These are phyloP conservation scores for Sitophilus oryzae DNA, from an alignment of 1,140 invertebrate genomes.

Conservation along the genomic window DNA sequence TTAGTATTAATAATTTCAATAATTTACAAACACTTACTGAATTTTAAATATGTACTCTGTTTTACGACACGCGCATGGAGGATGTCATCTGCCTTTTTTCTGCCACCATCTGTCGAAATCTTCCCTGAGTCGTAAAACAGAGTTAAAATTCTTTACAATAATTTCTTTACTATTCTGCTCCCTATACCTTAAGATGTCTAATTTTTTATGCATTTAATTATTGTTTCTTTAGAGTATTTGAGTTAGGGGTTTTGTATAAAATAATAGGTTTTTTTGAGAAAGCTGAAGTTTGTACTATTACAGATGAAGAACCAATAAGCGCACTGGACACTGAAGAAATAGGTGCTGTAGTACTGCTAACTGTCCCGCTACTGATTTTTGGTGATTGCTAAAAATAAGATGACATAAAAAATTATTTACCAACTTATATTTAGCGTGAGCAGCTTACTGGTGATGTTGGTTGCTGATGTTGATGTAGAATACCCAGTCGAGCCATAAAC, in stretches of 20 bases:
- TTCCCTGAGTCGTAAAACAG: no score
- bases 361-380: slow-evolving; percentile 39
- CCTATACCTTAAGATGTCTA: no score
- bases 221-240: slow-evolving; percentile 27
- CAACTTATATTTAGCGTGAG: background rate
- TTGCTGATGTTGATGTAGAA: slow-evolving; percentile 56
- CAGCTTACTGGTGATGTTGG: background rate
- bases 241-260: slow-evolving; percentile 28
- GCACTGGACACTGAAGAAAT: slow-evolving; percentile 18
- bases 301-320: slow-evolving; percentile 19
- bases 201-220: no score
- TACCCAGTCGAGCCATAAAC: slow-evolving; percentile 72
- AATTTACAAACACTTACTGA: no score
- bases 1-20: no score
- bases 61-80: no score
- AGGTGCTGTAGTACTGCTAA: slow-evolving; percentile 39
- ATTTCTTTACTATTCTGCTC: no score
- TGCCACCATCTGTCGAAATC: no score
- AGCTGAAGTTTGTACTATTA: slow-evolving; percentile 29
- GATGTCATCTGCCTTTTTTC: no score
- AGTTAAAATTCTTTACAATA: no score
- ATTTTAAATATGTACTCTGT: no score
- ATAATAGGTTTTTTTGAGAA: slow-evolving; percentile 23
- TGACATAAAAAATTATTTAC: background rate
- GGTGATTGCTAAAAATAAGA: slow-evolving; percentile 19